Conservation (phyloP, 2,888 invertebrate species). For the Marronus borbonicus region DNA sequence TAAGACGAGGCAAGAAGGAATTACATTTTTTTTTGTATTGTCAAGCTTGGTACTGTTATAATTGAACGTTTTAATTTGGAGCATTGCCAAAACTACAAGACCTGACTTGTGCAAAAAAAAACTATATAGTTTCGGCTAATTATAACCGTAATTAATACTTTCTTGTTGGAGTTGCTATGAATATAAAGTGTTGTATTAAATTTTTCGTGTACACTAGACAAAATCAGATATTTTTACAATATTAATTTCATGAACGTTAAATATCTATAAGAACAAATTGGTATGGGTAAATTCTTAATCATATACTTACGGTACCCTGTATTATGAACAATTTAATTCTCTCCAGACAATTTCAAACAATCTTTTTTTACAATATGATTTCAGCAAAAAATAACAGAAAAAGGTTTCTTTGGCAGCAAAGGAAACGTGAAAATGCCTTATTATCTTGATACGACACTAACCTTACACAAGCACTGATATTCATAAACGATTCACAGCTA, state of each 20-base stretch:
- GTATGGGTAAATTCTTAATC: background rate
- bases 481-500: constrained; percentile 42
- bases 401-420: background rate
- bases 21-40: background rate
- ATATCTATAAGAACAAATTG: background rate
- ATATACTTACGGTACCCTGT: background rate
- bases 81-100: constrained; percentile 14
- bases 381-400: constrained; percentile 29
- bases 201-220: background rate
- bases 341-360: constrained; percentile 8
- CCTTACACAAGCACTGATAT: constrained; percentile 30
- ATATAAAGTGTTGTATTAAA: background rate
- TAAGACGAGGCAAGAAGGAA: too few species aligned
- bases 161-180: background rate
- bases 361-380: constrained; percentile 9
- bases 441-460: constrained; percentile 12
- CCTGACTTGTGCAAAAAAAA: constrained; percentile 9
- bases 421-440: constrained; percentile 6
- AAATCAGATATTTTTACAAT: too few species aligned
- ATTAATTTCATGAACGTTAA: too few species aligned
- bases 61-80: constrained; percentile 41
- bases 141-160: constrained; percentile 32
- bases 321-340: constrained; percentile 24
- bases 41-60: constrained; percentile 6
- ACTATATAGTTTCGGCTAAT: constrained; percentile 29